phyloP scores from a whole-genome alignment of 1,140 invertebrate genomes.

The Penaeus indicus region DNA sequence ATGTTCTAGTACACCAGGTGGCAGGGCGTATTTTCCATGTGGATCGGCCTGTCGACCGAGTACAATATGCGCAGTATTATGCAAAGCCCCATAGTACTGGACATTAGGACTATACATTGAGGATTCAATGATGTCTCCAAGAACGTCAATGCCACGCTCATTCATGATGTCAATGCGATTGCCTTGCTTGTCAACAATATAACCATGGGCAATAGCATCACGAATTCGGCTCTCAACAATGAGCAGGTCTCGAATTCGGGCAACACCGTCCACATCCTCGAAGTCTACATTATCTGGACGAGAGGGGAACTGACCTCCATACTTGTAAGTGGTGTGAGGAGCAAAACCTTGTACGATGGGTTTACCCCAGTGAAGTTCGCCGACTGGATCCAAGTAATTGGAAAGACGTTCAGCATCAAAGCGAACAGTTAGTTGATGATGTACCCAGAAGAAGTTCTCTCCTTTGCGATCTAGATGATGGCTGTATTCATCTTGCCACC shows the following conservation, averaged over 20 bases:
- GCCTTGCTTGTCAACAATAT: slow-evolving; percentile 2
- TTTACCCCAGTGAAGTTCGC: slow-evolving; percentile 37
- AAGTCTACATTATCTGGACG: slow-evolving; percentile 32
- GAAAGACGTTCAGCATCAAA: slow-evolving; percentile 45
- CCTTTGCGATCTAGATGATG: slow-evolving; percentile 42
- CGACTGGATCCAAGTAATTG: slow-evolving; percentile 31
- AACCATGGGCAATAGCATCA: slow-evolving; percentile 42
- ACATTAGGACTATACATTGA: too few species aligned
- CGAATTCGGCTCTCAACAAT: slow-evolving; percentile 37
- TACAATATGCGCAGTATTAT: too few species aligned
- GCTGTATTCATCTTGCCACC: slow-evolving; percentile 10
- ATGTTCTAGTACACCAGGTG: too few species aligned
- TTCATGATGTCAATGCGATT: slow-evolving; percentile 27
- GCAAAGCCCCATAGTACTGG: too few species aligned
- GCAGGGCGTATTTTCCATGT: too few species aligned
- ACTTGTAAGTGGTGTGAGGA: slow-evolving; percentile 39
- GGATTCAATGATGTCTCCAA: too few species aligned
- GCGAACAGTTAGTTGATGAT: slow-evolving; percentile 34
- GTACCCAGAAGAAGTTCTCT: slow-evolving; percentile 48
- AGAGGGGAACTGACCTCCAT: slow-evolving; percentile 41
- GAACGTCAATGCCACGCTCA: neutral
- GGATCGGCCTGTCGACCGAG: too few species aligned
- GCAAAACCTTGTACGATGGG: slow-evolving; percentile 32
- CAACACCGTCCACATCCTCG: slow-evolving; percentile 43
- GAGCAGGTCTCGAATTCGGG: slow-evolving; percentile 16